Base-by-base conservation (phyloP, 2,888 invertebrate genomes). In the Epistrophe eligans region DNA sequence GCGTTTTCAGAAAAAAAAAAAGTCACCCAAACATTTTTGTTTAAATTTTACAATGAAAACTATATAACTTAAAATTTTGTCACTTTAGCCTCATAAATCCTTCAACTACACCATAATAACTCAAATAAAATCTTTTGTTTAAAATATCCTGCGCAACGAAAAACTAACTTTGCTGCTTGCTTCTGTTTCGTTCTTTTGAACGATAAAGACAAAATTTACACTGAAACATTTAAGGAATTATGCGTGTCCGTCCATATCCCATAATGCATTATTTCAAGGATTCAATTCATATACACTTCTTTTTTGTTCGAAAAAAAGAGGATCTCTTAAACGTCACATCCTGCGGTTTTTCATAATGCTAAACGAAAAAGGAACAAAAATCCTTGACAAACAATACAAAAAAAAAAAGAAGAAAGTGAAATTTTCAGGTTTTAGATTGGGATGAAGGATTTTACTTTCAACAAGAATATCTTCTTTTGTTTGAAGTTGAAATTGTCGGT, bases 81-180 rank as follows among this genome's bases (percentile, higher is more conserved):
- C 79, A 76, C 76, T 32, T 52, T 60, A 52, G 52, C 48, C 71
- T 77, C 84, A 72, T 84, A 84, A 84, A 84, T 84, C 80, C 80
- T 77, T 80, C 84, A 84, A 76, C 74, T 71, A 28, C 43, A 71
- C 48, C 28, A 58, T 62, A 40, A 77, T 71, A 77, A 77, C 70
- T 79, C 58, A 71, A 72, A 79, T 17, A 66, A 52, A 32, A 40
- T 48, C 82, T 67, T 72, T 82, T 82, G 71, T 66, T 64, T 32
- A 43, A 17, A 55, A 70, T 28, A 52, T 48, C 71, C 57, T 24
- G 62, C 19, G 64, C 55, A 67, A 43, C 24, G 35, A 40, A 57
- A 76, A 28, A 64, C 43, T 58, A 28, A 43, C 67, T 52, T 64
- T 19, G 83, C 83, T 24, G 24, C 24, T 77, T 24, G 24, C 24